These are phyloP conservation scores for Typhlichthys subterraneus DNA, from an alignment of 2,797 vertebrate species.

Conservation along the genomic window DNA sequence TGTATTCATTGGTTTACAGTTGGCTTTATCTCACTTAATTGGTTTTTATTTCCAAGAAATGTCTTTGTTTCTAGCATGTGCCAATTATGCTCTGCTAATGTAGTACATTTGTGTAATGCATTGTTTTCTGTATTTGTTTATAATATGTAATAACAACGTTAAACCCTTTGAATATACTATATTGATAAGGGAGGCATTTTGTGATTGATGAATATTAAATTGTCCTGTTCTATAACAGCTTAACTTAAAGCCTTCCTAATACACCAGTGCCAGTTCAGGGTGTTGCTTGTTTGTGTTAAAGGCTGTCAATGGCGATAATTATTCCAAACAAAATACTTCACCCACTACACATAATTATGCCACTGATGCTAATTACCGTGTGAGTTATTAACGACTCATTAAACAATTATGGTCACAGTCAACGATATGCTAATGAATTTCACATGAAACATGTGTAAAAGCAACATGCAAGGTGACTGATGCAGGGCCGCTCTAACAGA, in stretches of 20 bases:
- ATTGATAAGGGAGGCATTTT: neutral
- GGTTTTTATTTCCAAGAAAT: conserved; percentile 3
- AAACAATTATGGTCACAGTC: conserved; percentile 75
- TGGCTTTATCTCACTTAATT: conserved; percentile 33
- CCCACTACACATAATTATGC: conserved; percentile 79
- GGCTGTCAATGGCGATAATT: conserved; percentile 61
- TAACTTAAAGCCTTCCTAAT: neutral
- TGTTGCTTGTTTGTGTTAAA: conserved; percentile 63
- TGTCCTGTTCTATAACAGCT: neutral
- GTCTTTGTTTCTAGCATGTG: conserved; percentile 30
- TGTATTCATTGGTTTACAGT: conserved; percentile 49
- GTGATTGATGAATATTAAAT: neutral
- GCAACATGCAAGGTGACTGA: conserved; percentile 47
- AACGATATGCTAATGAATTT: conserved; percentile 79
- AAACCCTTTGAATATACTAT: neutral
- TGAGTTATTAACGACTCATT: conserved; percentile 81
- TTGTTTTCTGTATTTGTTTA: neutral
- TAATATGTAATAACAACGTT: neutral
- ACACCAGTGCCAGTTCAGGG: conserved; percentile 20
- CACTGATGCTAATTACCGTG: conserved; percentile 80
- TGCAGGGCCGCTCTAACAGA: conserved; percentile 21
- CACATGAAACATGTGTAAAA: conserved; percentile 61
- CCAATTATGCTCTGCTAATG: neutral
- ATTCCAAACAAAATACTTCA: conserved; percentile 71
- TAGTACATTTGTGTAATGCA: neutral